Base-by-base conservation (phyloP, 2,797 vertebrate species). In the Tragelaphus eurycerus region DNA sequence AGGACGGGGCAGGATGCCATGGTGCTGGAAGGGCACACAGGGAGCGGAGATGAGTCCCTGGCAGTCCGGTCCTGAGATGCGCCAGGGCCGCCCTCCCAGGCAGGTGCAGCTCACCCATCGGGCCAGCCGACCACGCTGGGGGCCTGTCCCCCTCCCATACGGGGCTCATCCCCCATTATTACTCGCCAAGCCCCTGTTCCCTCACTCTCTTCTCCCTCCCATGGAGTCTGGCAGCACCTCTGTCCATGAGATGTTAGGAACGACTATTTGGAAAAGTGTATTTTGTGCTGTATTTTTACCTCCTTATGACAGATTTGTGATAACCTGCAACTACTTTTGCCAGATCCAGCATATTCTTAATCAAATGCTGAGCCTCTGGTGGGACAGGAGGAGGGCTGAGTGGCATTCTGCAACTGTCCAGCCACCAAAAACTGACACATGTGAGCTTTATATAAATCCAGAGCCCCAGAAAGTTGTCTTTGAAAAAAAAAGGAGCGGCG, bases 1-100 rank as follows among this genome's bases (percentile, higher is more conserved):
- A 98, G 82, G 90, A 97, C 52, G 0, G 98, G 97, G 67, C 96
- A 78, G 0, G 96, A 89, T 2, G 96, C 97, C 98, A 98, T 98
- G 0, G 7, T 21, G 34, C 98, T 98, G 55, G 6, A 23, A 83
- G 29, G 88, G 62, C 59, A 60, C 0, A 10, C 25, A 25, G 78
- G 29, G 3, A 34, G 87, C 12, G 95, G 54, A 78, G 91, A 59
- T 0, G 0, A 1, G 15, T 3, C 46, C 52, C 12, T 16, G 95
- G 60, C 31, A 25, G 81, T 38, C 48, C 57, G 2, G 11, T 0
- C 19, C 82, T 48, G 17, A 64, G 2, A 29, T 0, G 21, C 38
- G 2, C 21, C 21, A 89, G 79, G 15, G 81, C 4, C 13, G 0
- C 17, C 59, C 62, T 46, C 23, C 31, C n/a, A 5, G 38, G 48